Percentiles rank a stretch among this genome's conserved stretches.
phyloP scores from a whole-genome alignment of 2,797 vertebrate species.

The Discoglossus pictus region DNA sequence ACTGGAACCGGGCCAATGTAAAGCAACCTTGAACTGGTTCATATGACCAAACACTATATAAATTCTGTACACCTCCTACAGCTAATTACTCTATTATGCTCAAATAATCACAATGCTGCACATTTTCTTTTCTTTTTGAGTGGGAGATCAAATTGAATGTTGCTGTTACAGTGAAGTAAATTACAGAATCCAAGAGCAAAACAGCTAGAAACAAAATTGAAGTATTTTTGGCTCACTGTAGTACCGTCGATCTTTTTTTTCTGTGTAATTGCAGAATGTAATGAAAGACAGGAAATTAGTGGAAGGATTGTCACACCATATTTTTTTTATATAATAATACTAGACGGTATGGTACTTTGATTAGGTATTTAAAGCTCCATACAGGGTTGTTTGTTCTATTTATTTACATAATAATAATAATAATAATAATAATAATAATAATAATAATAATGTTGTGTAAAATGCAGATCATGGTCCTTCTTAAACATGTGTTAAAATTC shows the following conservation, averaged over 20 bases:
- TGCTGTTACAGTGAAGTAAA: constrained; percentile 45
- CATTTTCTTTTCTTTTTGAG: constrained; percentile 54
- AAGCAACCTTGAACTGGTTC: constrained; percentile 47
- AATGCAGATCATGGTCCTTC: too few relatives aligned
- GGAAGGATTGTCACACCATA: too few relatives aligned
- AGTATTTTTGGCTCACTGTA: neutral
- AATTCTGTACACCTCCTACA: constrained; percentile 50
- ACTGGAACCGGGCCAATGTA: constrained; percentile 50
- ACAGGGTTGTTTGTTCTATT: too few relatives aligned
- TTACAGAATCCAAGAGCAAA: constrained; percentile 13
- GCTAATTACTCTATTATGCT: constrained; percentile 50
- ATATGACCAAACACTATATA: constrained; percentile 42
- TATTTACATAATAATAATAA: too few relatives aligned
- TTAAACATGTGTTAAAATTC: too few relatives aligned
- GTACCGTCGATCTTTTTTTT: neutral
- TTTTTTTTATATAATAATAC: too few relatives aligned
- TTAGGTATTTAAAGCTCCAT: too few relatives aligned
- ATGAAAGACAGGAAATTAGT: too few relatives aligned
- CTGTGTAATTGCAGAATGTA: too few relatives aligned
- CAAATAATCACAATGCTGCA: constrained; percentile 48
- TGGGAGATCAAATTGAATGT: constrained; percentile 51
- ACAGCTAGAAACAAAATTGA: neutral
- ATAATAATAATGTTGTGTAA: too few relatives aligned
- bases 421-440: too few relatives aligned
- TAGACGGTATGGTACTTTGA: too few relatives aligned